Conservation (phyloP, 2,113 vertebrate species). For the Oxygymnocypris stewartii region DNA sequence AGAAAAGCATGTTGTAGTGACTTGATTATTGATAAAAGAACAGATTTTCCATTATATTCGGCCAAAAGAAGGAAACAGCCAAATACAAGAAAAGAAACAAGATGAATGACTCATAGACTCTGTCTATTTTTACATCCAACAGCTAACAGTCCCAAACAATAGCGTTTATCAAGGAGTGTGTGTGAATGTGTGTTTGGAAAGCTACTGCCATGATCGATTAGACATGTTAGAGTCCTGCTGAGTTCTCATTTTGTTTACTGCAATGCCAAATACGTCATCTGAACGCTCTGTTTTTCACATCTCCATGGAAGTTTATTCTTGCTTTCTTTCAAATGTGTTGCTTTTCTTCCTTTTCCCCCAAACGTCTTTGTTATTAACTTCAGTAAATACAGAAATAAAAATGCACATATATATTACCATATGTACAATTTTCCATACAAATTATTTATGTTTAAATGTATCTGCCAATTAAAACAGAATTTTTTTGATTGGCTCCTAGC, state of each 20-base stretch:
- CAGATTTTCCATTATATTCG: conserved; percentile 13
- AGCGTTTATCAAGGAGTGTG: conserved; percentile 16
- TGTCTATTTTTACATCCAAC: conserved; percentile 29
- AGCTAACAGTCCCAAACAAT: conserved; percentile 32
- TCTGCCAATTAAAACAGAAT: conserved; percentile 43
- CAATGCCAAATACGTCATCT: conserved; percentile 30
- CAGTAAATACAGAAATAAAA: conserved; percentile 13
- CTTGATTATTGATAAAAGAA: conserved; percentile 23
- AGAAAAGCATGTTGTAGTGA: conserved; percentile 14
- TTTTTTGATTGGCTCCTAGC: conserved; percentile 23
- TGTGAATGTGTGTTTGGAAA: conserved; percentile 31
- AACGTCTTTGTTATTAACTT: conserved; percentile 33
- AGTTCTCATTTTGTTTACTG: conserved; percentile 37
- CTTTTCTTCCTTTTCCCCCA: conserved; percentile 11
- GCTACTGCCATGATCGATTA: conserved; percentile 44
- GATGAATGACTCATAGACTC: conserved; percentile 8
- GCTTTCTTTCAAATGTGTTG: conserved; percentile 15
- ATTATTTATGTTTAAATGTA: conserved; percentile 69
- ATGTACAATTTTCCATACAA: conserved; percentile 55
- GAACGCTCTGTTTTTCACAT: conserved; percentile 14
- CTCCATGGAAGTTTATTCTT: background rate
- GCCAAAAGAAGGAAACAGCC: conserved; percentile 37
- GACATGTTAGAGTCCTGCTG: conserved; percentile 43
- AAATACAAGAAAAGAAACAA: conserved; percentile 29
- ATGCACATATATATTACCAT: conserved; percentile 50